Base-by-base conservation (phyloP, 2,113 vertebrate species). In the Esox niger region DNA sequence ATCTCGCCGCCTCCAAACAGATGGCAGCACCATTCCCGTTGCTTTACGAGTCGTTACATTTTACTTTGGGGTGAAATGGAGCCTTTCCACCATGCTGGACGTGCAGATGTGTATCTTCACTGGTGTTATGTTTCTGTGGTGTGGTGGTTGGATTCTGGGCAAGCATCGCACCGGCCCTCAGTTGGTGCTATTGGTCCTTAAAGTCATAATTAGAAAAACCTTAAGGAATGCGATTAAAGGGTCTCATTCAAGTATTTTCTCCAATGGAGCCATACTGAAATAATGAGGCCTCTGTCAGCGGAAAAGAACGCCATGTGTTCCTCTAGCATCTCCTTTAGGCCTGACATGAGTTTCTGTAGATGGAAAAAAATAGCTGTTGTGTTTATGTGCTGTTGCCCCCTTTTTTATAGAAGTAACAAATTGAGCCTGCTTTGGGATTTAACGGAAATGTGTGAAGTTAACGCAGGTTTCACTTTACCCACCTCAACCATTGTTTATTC, bases 11-110 rank as follows among this genome's bases (percentile, higher is more conserved):
- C 15, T 20, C 49, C 49, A 58, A 79, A 75, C 82, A 84, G 79
- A 84, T 84, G 82, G 82, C 29, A 49, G 71, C 38, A 64, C 64
- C 67, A 59, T 67, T 73, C 73, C 62, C 32, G 71, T 64, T 70
- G 68, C 77, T 75, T 75, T 72, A 57, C 64, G 54, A 72, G 63
- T 84, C 71, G 63, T 84, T 81, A 81, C 71, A 67, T 64, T 66
- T 47, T 70, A 74, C 71, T 79, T 77, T 66, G 66, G 66, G 61
- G 67, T 71, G 79, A 77, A 77, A 69, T 64, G 47, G 78, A 81
- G 33, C 54, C 66, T 62, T 64, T 77, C 57, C 62, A 2, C 70
- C 67, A 10, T 60, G 54, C 32, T 66, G 60, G 58, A 73, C 75
- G 59, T 30, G 30, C 68, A 69, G 64, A 67, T 59, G 61, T 55